Base-by-base conservation (phyloP, 2,113 vertebrate species). In the Clarias magur region DNA sequence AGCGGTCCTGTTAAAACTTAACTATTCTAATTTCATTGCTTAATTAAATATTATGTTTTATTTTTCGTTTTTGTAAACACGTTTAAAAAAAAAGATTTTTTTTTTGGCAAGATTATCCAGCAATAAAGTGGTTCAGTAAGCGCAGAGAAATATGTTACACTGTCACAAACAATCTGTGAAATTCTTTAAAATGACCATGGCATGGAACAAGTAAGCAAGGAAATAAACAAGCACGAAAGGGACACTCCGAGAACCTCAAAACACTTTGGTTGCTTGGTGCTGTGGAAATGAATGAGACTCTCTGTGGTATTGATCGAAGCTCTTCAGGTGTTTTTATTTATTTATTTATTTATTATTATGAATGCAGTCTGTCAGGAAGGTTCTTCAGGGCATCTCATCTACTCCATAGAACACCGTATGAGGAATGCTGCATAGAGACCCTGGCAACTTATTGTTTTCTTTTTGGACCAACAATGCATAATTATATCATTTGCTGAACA, bases 261-360 rank as follows among this genome's bases (percentile, higher is more conserved):
- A 63, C 56, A 73, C 25, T 75, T 57, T 57, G 25, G 38, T 12
- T 73, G 38, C 79, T 30, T 63, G 67, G 19, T n/a, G 53, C 53
- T 87, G 91, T 85, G 85, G 85, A 88, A 85, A 88, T 92, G 92
- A 93, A 83, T 94, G 91, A 94, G 91, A 91, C 54, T 86, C 84
- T 73, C 60, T 67, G 42, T 83, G 23, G 57, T 93, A 94, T 94
- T 91, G 94, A 94, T 92, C 89, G 89, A 91, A 9, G 87, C 91
- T 88, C 90, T 93, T 91, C 87, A 91, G 89, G 91, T 91, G 93
- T 92, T 91, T 92, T 91, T 38, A 38, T 38, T 38, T 38, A 38
- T 38, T 92, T 91, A 21, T 91, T 92, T 93, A 42, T 42, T 42
- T 42, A 0, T 48, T 48, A 8, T 91, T 89, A 91, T 90, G 90